Evolutionary conservation across 2,113 vertebrate species (phyloP).

Genomic region (Sula dactylatra): DNA sequence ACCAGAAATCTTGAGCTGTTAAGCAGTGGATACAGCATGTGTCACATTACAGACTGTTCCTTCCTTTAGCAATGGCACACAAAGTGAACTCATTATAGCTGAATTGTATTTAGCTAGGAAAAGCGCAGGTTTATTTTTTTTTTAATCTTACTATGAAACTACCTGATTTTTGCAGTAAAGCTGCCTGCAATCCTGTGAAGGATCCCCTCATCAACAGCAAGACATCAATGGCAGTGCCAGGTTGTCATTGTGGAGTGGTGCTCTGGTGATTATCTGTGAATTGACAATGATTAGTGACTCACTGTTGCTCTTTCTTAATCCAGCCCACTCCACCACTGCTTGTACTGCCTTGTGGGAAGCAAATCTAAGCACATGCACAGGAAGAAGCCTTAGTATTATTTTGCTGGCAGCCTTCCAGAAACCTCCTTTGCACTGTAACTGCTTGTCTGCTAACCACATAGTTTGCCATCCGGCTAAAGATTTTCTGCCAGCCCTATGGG

Average conservation of each 20-base stretch:
- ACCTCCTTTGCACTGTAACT: slow-evolving; percentile 13
- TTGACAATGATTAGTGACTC: slow-evolving; percentile 66
- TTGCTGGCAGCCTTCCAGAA: slow-evolving; percentile 35
- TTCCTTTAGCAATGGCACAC: background rate
- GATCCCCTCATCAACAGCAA: slow-evolving; percentile 12
- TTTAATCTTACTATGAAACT: background rate
- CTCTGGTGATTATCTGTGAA: slow-evolving; percentile 50
- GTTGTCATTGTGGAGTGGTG: background rate
- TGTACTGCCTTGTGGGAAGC: slow-evolving; percentile 55
- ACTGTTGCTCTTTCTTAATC: slow-evolving; percentile 58
- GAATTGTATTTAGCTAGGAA: background rate
- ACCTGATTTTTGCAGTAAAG: background rate
- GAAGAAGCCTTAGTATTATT: slow-evolving; percentile 16
- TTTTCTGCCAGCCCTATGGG: background rate
- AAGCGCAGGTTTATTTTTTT: rapidly evolving
- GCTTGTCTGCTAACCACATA: background rate
- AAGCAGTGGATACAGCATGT: background rate
- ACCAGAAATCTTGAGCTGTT: background rate
- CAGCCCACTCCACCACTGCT: slow-evolving; percentile 50
- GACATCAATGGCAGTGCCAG: slow-evolving; percentile 13
- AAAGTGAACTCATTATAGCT: background rate
- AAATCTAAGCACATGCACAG: slow-evolving; percentile 38
- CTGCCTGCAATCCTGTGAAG: background rate
- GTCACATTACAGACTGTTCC: slow-evolving; percentile 9
- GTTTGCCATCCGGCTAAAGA: background rate